Evolutionary conservation across 2,797 vertebrate genomes (phyloP).

Genomic region (Anguilla obscura): DNA sequence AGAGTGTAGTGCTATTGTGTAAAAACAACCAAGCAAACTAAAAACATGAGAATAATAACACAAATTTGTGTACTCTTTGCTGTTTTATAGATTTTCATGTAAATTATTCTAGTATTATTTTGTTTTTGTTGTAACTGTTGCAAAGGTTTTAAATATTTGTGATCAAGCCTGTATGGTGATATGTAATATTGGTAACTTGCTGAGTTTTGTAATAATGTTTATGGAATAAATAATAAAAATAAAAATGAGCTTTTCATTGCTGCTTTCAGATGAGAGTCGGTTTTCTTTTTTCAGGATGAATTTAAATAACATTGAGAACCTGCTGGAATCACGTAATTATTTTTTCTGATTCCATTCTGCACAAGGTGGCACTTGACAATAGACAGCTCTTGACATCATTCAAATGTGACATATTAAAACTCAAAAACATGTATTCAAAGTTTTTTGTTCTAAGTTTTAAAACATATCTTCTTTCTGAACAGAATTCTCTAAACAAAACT

Average conservation of each 20-base stretch:
- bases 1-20: conserved; percentile 99
- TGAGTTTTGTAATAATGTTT: conserved; percentile 99
- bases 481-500: no score
- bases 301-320: background rate
- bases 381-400: no score
- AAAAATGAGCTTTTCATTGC: conserved; percentile 98
- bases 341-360: no score
- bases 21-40: conserved; percentile 90
- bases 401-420: no score
- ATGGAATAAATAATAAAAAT: conserved; percentile 99
- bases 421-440: no score
- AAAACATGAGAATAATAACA: conserved; percentile 75
- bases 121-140: conserved; percentile 99
- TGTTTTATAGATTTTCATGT: conserved; percentile 99
- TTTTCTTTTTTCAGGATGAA: conserved; percentile 53
- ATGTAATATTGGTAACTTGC: conserved; percentile 99
- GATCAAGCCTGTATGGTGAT: conserved; percentile 99
- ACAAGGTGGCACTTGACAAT: no score
- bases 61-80: conserved; percentile 98
- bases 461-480: no score
- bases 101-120: conserved; percentile 99
- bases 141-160: conserved; percentile 99
- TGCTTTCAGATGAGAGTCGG: conserved; percentile 82
- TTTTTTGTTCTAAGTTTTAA: no score
- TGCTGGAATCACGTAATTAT: background rate